Conservation (phyloP, 2,888 invertebrate genomes). For the Apomyelois bistriatella region DNA sequence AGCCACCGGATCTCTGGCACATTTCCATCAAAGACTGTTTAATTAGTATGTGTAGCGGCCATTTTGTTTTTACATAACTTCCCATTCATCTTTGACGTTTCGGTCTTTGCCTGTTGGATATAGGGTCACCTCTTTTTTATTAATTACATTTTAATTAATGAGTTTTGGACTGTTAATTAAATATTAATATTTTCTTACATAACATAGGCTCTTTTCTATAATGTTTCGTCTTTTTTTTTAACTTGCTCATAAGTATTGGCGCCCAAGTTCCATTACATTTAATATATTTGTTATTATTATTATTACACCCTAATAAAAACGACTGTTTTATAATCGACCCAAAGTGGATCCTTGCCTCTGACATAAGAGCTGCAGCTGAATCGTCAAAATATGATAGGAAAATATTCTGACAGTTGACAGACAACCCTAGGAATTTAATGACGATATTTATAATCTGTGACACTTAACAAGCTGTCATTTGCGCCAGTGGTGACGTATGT, state of each 20-base stretch:
- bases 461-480: slow-evolving; percentile 39
- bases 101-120: slow-evolving; percentile 27
- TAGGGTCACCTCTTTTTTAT: background rate
- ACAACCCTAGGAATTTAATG: slow-evolving; percentile 4
- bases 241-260: too few relatives aligned
- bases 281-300: too few relatives aligned
- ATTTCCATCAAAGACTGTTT: slow-evolving; percentile 40
- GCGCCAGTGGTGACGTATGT: slow-evolving; percentile 40
- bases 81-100: slow-evolving; percentile 34
- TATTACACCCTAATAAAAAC: too few relatives aligned
- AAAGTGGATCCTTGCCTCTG: too few relatives aligned
- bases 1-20: slow-evolving; percentile 47
- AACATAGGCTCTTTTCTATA: too few relatives aligned
- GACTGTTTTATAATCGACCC: too few relatives aligned
- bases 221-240: too few relatives aligned
- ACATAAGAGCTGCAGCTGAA: background rate
- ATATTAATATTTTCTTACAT: too few relatives aligned
- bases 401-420: background rate
- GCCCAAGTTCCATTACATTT: too few relatives aligned
- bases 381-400: background rate
- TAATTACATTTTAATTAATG: background rate
- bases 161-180: too few relatives aligned
- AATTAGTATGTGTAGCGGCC: slow-evolving; percentile 38
- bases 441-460: slow-evolving; percentile 11
- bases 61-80: slow-evolving; percentile 31